Percentiles rank a stretch among this genome's conserved stretches.
Conservation (phyloP, 2,888 invertebrate genomes). For the Fragum whitleyi region DNA sequence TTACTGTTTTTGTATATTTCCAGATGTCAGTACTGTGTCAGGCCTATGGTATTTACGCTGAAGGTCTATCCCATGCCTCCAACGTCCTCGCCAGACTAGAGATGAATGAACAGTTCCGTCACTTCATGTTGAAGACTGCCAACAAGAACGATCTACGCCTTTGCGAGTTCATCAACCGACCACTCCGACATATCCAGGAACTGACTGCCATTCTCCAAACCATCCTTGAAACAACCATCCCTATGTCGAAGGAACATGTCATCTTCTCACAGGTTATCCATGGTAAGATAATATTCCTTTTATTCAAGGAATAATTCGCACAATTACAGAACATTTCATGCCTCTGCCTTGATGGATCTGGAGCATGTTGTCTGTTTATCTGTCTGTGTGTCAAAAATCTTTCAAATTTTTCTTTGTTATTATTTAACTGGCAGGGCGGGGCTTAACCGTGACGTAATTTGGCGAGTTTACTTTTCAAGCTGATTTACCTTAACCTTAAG, state of each 20-base stretch:
- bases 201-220: slow-evolving; percentile 33
- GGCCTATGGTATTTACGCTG: slow-evolving; percentile 46
- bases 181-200: slow-evolving; percentile 51
- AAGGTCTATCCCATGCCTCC: slow-evolving; percentile 47
- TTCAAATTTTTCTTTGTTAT: no score
- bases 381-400: no score
- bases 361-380: no score
- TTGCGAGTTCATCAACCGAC: slow-evolving; percentile 58
- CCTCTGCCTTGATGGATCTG: no score
- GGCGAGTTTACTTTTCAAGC: no score
- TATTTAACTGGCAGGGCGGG: no score
- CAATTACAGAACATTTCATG: background rate
- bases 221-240: slow-evolving; percentile 34
- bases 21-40: slow-evolving; percentile 47
- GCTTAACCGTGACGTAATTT: no score
- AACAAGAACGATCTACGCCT: slow-evolving; percentile 33
- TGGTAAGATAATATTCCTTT: slow-evolving; percentile 28
- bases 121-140: slow-evolving; percentile 42
- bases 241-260: slow-evolving; percentile 33
- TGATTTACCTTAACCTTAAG: no score
- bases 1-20: background rate
- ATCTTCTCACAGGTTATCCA: slow-evolving; percentile 36
- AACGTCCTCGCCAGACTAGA: slow-evolving; percentile 39
- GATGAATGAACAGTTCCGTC: slow-evolving; percentile 52
- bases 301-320: background rate